Evolutionary conservation across 2,888 invertebrate genomes (phyloP).

Genomic region (Mythimna albipuncta): DNA sequence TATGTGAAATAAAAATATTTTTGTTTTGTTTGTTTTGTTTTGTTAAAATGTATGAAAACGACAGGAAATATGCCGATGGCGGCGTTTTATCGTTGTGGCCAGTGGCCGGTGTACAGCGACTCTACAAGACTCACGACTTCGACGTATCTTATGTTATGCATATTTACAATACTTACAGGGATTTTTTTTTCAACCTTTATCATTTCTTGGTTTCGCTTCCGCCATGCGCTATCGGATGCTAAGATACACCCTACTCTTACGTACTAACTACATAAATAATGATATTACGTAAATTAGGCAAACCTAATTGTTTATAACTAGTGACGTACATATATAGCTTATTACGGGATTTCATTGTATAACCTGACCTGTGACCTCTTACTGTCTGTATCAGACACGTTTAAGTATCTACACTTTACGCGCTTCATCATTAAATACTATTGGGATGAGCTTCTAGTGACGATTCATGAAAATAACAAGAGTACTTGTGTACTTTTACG

Average conservation of each 20-base stretch:
- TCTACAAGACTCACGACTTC: background rate
- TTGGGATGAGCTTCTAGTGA: background rate
- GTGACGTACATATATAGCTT: slow-evolving; percentile 6
- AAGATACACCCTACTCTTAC: background rate
- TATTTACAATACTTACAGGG: background rate
- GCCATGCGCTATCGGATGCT: background rate
- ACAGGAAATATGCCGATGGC: no score
- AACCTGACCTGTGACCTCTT: slow-evolving; percentile 34
- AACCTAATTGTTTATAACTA: slow-evolving; percentile 18
- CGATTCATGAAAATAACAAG: background rate
- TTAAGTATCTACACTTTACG: slow-evolving; percentile 24
- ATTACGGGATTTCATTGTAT: slow-evolving; percentile 31
- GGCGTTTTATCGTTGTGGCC: no score
- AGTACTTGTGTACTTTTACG: background rate
- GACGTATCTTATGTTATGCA: no score
- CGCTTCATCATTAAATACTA: background rate
- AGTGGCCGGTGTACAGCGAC: no score
- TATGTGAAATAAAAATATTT: no score
- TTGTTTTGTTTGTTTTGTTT: no score
- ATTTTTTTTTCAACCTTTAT: background rate
- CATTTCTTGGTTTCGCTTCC: background rate
- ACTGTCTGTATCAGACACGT: slow-evolving; percentile 27
- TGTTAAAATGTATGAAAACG: no score
- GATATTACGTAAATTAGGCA: background rate
- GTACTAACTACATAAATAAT: background rate